Evolutionary conservation across 2,113 vertebrate species (phyloP), one percentile per base, ranked within the genome.

Genomic region (Etia nguti): DNA sequence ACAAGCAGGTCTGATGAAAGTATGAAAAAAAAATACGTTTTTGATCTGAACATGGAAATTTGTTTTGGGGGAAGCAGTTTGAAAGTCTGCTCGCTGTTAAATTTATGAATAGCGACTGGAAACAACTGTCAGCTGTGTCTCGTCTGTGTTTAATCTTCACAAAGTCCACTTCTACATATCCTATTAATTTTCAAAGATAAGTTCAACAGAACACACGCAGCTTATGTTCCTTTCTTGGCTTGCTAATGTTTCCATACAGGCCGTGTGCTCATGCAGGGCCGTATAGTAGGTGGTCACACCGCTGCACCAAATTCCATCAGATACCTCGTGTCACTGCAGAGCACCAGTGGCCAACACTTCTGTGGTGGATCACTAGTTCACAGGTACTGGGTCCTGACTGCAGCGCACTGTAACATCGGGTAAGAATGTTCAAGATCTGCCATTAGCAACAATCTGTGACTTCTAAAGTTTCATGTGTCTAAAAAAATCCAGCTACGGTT

Each of bases 351-450:
- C 8, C 93, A 95, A 50, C 97, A 97, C 88, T 97, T 97, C 92
- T 98, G 97, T 2, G 97, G 97, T 0, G 97, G 97, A 20, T 97
- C 97, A 1, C 68, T 98, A 88, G 96, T 98, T 92, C 97, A 96
- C 93, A 92, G 86, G 60, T 96, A 92, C 88, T 98, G 97, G 97
- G 97, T 98, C 91, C 89, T 98, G 85, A 98, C 98, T 0, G 97
- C 97, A 11, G 98, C 97, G 6, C 97, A 98, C 84, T 98, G 97
- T 93, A 97, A 96, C 89, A 93, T 94, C 1, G 94, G 96, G 97
- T 97, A 94, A 96, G 96, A 81, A 8, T 43, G 15, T n/a, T 54
- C 36, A 79, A 24, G 9, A n/a, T 22, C 18, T 7, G 24, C 26
- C 43, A 75, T 75, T 48, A 11, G 15, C 10, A 75, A 6, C 43